phyloP scores from a whole-genome alignment of 2,888 invertebrate species.

The Sinopyrophorus schimmeli region DNA sequence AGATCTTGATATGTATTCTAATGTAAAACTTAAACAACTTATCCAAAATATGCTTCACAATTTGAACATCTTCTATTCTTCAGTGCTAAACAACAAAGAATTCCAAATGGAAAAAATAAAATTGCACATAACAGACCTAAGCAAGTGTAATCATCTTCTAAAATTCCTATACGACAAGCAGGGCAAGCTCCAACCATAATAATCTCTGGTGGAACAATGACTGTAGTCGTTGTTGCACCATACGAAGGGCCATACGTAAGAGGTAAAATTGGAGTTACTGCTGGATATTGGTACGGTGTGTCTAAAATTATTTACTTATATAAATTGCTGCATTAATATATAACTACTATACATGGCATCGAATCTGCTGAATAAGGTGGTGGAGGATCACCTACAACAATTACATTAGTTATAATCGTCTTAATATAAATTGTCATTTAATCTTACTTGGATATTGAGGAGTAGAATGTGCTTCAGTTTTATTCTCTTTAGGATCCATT shows the following conservation, averaged over 20 bases:
- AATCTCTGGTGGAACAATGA: slow-evolving; percentile 74
- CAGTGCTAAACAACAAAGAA: slow-evolving; percentile 83
- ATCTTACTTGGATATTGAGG: neutral
- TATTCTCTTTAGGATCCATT: no score
- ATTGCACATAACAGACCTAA: slow-evolving; percentile 84
- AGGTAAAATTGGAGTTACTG: slow-evolving; percentile 27
- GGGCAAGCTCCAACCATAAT: slow-evolving; percentile 87
- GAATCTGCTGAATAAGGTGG: slow-evolving; percentile 21
- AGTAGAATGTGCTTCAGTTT: no score
- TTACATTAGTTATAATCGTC: neutral
- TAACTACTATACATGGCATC: neutral
- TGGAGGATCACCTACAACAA: slow-evolving; percentile 23
- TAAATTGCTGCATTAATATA: neutral
- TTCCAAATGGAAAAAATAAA: slow-evolving; percentile 83
- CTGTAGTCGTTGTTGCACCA: slow-evolving; percentile 57
- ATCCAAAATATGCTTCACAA: slow-evolving; percentile 82
- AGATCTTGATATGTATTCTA: no score
- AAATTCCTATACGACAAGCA: slow-evolving; percentile 82
- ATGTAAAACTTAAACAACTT: no score
- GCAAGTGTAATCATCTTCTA: slow-evolving; percentile 87
- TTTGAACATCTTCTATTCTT: slow-evolving; percentile 84
- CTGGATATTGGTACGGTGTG: slow-evolving; percentile 15
- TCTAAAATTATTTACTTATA: slow-evolving; percentile 7
- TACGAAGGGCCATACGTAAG: slow-evolving; percentile 57
- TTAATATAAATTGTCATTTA: neutral